phyloP scores from a whole-genome alignment of 2,797 vertebrate genomes.

The Percopsis omiscomaycus region DNA sequence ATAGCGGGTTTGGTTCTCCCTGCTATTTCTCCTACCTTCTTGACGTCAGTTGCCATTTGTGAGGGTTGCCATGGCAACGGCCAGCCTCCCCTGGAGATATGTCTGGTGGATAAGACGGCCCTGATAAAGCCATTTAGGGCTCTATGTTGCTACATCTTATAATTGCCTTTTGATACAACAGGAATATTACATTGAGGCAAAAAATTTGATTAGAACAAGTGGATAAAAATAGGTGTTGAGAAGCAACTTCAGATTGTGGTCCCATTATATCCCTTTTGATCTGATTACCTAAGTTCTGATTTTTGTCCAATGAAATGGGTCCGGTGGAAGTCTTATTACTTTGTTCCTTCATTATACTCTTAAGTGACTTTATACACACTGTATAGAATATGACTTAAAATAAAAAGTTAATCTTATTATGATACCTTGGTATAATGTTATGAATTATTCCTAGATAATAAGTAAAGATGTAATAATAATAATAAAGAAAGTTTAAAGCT shows the following conservation, averaged over 20 bases:
- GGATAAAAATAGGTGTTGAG: constrained; percentile 44
- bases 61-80: constrained; percentile 89
- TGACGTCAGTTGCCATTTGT: constrained; percentile 93
- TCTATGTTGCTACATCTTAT: constrained; percentile 75
- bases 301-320: constrained; percentile 29
- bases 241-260: constrained; percentile 42
- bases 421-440: constrained; percentile 1
- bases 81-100: constrained; percentile 85
- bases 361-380: no score
- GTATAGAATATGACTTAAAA: no score
- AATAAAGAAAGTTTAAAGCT: no score
- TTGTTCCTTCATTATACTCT: no score
- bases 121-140: constrained; percentile 82
- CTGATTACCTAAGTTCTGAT: constrained; percentile 42
- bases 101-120: constrained; percentile 83
- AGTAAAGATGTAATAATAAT: no score
- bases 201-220: constrained; percentile 16
- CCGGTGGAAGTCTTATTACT: no score
- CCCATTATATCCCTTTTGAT: constrained; percentile 44
- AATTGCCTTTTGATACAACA: constrained; percentile 73
- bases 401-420: neutral
- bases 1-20: constrained; percentile 80
- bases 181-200: constrained; percentile 55
- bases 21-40: constrained; percentile 86
- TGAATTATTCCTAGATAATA: neutral